Conservation (phyloP, 1,140 invertebrate species). For the Lordiphosa collinella region DNA sequence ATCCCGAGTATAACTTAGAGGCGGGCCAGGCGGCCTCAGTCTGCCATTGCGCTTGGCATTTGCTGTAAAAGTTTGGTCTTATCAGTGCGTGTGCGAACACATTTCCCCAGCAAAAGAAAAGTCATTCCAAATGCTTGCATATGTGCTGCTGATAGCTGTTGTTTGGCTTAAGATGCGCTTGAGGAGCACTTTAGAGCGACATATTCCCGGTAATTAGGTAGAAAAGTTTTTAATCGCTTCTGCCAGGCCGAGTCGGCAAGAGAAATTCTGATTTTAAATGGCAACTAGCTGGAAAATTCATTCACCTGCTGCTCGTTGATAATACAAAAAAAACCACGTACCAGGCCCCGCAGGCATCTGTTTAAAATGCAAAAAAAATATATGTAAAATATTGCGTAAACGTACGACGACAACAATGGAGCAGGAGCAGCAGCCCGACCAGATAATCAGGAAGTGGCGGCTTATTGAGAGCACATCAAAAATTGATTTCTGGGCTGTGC, state of each 20-base stretch:
- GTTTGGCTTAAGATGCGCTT: conserved; percentile 16
- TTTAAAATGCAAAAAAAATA: conserved; percentile 50
- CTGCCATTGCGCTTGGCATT: conserved; percentile 12
- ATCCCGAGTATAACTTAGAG: conserved; percentile 48
- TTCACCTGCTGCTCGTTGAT: conserved; percentile 39
- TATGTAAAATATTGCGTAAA: conserved; percentile 51
- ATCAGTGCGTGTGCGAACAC: conserved; percentile 23
- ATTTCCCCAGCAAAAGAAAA: conserved; percentile 10
- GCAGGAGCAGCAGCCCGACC: conserved; percentile 24
- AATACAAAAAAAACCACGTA: conserved; percentile 33
- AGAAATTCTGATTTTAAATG: conserved; percentile 56
- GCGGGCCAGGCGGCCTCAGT: background rate
- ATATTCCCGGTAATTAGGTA: conserved; percentile 47
- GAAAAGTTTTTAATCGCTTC: conserved; percentile 55
- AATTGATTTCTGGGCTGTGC: conserved; percentile 61
- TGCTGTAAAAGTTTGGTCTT: conserved; percentile 62
- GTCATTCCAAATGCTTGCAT: conserved; percentile 45
- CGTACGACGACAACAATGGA: conserved; percentile 40
- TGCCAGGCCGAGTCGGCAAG: conserved; percentile 23
- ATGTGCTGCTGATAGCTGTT: conserved; percentile 30
- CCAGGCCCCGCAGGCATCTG: conserved; percentile 21
- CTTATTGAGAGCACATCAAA: conserved; percentile 70
- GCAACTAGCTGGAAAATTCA: conserved; percentile 40
- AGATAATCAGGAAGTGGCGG: conserved; percentile 71
- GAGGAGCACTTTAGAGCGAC: conserved; percentile 2